phyloP scores from a whole-genome alignment of 2,113 vertebrate species.

The Egretta garzetta region DNA sequence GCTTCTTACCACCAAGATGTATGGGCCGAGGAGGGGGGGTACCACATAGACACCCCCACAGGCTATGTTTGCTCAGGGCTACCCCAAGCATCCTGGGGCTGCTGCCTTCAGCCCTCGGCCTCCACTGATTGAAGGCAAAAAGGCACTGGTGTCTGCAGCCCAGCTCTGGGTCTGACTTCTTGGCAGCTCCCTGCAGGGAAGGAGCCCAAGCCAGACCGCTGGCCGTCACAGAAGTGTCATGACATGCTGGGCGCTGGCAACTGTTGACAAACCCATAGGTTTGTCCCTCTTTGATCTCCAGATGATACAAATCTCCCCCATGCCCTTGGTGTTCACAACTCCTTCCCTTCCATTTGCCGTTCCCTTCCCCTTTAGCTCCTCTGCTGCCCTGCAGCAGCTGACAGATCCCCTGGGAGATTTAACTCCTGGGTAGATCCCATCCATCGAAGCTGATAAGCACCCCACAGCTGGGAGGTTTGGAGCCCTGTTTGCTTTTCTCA shows the following conservation, averaged over 20 bases:
- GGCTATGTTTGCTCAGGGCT: not conserved
- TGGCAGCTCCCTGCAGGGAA: not conserved
- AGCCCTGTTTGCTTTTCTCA: not conserved
- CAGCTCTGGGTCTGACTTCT: not conserved
- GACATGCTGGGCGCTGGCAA: not conserved
- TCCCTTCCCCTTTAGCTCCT: not conserved
- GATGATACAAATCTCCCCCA: not conserved
- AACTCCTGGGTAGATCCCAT: not conserved
- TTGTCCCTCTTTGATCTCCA: not conserved
- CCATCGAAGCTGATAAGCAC: not conserved
- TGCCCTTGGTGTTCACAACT: not conserved
- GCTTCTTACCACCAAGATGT: not conserved
- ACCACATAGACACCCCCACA: not conserved
- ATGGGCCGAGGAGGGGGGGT: not conserved
- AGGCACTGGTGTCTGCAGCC: not conserved
- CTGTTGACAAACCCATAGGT: not conserved
- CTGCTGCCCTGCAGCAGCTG: not conserved
- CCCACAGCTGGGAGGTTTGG: not conserved
- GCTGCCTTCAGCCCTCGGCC: not conserved
- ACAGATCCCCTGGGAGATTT: not conserved
- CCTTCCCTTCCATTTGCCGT: not conserved
- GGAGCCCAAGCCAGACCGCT: not conserved
- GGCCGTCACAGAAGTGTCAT: rapidly evolving
- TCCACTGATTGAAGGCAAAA: not conserved
- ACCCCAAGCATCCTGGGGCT: no score